Conservation (phyloP, 2,113 vertebrate genomes). For the Laterallus jamaicensis region DNA sequence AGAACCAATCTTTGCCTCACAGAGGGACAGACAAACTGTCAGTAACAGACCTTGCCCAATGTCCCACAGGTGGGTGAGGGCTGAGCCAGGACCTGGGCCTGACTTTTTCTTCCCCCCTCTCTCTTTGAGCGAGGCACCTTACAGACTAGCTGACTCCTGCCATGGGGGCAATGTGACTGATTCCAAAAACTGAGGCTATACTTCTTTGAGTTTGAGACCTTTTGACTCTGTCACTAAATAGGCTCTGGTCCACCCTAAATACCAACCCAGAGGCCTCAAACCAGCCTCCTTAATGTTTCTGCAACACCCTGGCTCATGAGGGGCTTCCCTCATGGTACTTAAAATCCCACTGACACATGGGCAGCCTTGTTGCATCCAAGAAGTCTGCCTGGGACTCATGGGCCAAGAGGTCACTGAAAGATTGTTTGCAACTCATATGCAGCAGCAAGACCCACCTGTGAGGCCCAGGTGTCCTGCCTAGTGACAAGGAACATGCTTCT, state of each 20-base stretch:
- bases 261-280: neutral
- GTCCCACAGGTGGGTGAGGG: neutral
- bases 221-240: neutral
- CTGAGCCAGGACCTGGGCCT: neutral
- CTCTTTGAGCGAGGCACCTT: neutral
- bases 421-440: neutral
- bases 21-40: neutral
- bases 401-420: neutral
- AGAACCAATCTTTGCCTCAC: neutral
- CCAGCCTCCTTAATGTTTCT: neutral
- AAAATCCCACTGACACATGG: neutral
- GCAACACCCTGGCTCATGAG: neutral
- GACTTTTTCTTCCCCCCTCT: neutral
- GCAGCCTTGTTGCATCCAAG: rapidly evolving
- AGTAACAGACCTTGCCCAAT: neutral
- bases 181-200: neutral
- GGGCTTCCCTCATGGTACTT: neutral
- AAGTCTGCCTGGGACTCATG: neutral
- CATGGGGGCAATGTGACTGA: neutral
- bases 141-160: neutral
- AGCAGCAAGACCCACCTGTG: neutral
- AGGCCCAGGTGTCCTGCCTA: neutral
- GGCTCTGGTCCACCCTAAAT: neutral
- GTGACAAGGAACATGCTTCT: neutral
- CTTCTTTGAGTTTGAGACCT: neutral